phyloP scores from a whole-genome alignment of 2,888 invertebrate species.

The Diogma glabrata region DNA sequence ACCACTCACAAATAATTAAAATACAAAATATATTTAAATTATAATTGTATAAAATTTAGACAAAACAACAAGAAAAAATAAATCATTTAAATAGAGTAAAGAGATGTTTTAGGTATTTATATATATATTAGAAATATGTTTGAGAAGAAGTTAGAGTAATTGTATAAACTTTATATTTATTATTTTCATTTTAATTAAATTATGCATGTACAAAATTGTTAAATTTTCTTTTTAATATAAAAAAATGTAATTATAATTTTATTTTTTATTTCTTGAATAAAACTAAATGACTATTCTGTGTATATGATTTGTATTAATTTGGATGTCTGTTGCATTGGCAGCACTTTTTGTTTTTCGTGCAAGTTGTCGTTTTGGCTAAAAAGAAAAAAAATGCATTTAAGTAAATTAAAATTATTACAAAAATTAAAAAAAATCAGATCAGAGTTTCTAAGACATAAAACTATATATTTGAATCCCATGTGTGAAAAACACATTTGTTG shows the following conservation, averaged over 20 bases:
- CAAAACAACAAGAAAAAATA: no score
- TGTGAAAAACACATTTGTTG: no score
- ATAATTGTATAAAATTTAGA: no score
- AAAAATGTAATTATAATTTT: not conserved
- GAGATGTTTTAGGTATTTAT: no score
- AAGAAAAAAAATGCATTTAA: slow-evolving; percentile 7
- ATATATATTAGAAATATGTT: no score
- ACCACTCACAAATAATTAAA: no score
- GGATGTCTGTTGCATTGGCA: slow-evolving; percentile 11
- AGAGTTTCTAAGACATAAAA: no score
- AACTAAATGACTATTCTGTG: slow-evolving; percentile 32
- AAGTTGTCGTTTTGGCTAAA: slow-evolving; percentile 30
- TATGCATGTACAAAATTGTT: slow-evolving; percentile 3
- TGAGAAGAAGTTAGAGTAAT: no score
- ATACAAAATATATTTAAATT: no score
- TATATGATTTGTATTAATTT: slow-evolving; percentile 32
- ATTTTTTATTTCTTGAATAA: slow-evolving; percentile 16
- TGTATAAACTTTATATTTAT: no score
- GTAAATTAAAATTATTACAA: not conserved
- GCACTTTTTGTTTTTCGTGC: slow-evolving; percentile 25
- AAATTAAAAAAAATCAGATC: slow-evolving; percentile 1
- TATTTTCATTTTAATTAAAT: slow-evolving; percentile 8
- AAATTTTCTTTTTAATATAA: not conserved
- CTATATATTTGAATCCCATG: no score
- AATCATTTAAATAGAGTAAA: no score